Evolutionary conservation across 2,888 invertebrate genomes (phyloP), one percentile per base, ranked within the genome.

Genomic region (Eupeodes luniger): DNA sequence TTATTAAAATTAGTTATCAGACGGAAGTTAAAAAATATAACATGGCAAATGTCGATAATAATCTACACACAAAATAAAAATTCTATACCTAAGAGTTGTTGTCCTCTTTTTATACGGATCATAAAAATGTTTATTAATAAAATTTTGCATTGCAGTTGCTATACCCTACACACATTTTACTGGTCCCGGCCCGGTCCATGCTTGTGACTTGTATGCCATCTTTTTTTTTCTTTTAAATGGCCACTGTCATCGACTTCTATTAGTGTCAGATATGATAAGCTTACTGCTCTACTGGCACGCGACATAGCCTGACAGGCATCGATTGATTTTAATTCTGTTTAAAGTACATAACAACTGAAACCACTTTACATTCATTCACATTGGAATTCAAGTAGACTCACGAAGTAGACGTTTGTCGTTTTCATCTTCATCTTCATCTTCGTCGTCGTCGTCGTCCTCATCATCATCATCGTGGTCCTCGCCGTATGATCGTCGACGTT

Each of bases 271-370:
- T n/a, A 69, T 62, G 51, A 69, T 40, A 64, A 69, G 51, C 55
- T 19, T 36, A 61, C 36, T 40, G 6, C 40, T 40, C 12, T 19
- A 44, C 61, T 55, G 27, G 67, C 81, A 69, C 77, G 81, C 76
- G 81, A 82, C 69, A 67, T 61, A 19, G 76, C 67, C 81, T 53
- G 76, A 69, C 76, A 47, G 59, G 44, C 19, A 69, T 61, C 61
- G 67, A 81, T 70, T 36, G 69, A 16, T 69, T 40, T 40, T 40
- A 40, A 40, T 5, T 53, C 70, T 9, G 7, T 53, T n/a, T 53
- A 19, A 51, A 14, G 12, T 9, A 69, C 36, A 69, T 5, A 47
- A 14, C 34, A 67, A 67, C 67, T 49, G 9, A 64, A 67, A 34
- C 49, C 34, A 51, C 11, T 5, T 16, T 44, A 53, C 53, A 2